Percentiles rank a stretch among this genome's conserved stretches.
phyloP scores from a whole-genome alignment of 2,113 vertebrate genomes.

The Numenius arquata region DNA sequence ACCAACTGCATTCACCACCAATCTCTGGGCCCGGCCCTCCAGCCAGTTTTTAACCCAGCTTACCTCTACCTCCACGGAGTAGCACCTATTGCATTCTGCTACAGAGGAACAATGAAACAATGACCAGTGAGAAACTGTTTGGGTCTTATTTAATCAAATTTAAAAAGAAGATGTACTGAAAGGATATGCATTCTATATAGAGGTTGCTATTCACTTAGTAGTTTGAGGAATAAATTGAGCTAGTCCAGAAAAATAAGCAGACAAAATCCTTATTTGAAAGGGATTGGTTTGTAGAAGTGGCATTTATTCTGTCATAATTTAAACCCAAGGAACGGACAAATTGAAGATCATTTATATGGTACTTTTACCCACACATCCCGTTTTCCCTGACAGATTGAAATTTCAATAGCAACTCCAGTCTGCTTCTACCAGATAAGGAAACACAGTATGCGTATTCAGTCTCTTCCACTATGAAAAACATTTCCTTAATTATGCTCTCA shows the following conservation, averaged over 20 bases:
- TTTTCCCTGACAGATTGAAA: not conserved
- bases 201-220: not conserved
- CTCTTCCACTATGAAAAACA: not conserved
- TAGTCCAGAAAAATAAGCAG: not conserved
- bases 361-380: not conserved
- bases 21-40: no score
- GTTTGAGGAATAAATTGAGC: not conserved
- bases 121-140: not conserved
- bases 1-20: no score
- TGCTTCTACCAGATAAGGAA: conserved; percentile 13
- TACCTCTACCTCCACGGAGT: not conserved
- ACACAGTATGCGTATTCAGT: not conserved
- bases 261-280: not conserved
- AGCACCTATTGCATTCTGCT: not conserved
- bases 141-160: not conserved
- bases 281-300: not conserved
- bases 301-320: not conserved
- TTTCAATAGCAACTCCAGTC: not conserved
- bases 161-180: not conserved
- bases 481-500: not conserved
- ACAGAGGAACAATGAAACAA: not conserved
- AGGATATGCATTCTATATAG: not conserved
- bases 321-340: not conserved
- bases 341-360: not conserved
- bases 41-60: no score